Conservation (phyloP, 1,140 invertebrate genomes). For the Caenorhabditis inopinata region DNA sequence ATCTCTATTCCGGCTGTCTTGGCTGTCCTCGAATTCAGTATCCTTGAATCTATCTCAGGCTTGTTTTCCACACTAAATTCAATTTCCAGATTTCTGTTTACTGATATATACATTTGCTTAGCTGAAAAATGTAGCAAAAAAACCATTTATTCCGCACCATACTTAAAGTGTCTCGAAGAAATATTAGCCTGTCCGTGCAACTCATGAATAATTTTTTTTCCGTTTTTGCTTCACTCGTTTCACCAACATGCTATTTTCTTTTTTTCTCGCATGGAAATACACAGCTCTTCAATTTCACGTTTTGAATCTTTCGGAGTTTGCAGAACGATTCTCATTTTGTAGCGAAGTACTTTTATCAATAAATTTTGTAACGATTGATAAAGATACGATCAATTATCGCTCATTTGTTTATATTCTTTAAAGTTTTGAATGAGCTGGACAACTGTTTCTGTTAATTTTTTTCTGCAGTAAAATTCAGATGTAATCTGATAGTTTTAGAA, state of each 20-base stretch:
- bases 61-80: no score
- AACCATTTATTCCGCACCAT: no score
- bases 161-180: no score
- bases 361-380: background rate
- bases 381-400: background rate
- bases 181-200: background rate
- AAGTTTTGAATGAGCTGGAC: background rate
- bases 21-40: background rate
- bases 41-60: background rate
- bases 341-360: background rate
- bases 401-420: background rate
- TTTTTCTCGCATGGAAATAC: background rate
- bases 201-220: constrained; percentile 10
- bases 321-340: no score
- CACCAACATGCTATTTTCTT: constrained; percentile 1
- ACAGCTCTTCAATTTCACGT: background rate
- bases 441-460: background rate
- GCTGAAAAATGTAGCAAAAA: no score
- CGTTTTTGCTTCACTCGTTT: background rate
- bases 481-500: constrained; percentile 7
- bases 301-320: background rate
- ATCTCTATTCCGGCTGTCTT: no score
- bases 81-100: no score
- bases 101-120: no score
- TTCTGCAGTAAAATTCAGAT: background rate